phyloP scores from a whole-genome alignment of 2,888 invertebrate species.

The Gordius sp. region DNA sequence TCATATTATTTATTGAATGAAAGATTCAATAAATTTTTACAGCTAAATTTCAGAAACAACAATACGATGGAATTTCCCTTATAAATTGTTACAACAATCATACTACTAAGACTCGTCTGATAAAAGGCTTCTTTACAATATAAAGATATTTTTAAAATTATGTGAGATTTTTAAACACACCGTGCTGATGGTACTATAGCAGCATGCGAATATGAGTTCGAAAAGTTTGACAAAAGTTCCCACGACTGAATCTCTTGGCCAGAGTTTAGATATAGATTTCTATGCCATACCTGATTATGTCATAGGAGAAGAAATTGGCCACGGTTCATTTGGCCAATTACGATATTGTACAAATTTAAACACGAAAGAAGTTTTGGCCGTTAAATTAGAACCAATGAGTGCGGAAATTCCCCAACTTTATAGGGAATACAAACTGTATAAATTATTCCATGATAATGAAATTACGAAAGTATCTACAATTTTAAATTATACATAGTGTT shows the following conservation, averaged over 20 bases:
- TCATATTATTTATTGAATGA: no score
- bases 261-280: background rate
- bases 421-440: constrained; percentile 9
- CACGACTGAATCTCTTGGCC: background rate
- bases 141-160: no score
- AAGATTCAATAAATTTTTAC: no score
- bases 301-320: constrained; percentile 12
- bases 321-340: constrained; percentile 1
- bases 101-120: no score
- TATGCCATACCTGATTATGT: constrained; percentile 5
- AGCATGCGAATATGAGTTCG: constrained; percentile 12
- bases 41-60: no score
- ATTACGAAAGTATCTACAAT: no score
- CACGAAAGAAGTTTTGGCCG: background rate
- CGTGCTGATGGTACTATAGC: no score
- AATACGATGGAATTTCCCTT: no score
- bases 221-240: background rate
- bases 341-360: background rate
- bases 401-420: constrained; percentile 10
- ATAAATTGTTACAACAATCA: no score
- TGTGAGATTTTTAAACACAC: no score
- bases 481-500: no score
- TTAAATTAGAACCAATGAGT: background rate
- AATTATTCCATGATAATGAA: background rate
- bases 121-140: no score